phyloP scores from a whole-genome alignment of 2,888 invertebrate genomes.

The Eustalomyia histrio region DNA sequence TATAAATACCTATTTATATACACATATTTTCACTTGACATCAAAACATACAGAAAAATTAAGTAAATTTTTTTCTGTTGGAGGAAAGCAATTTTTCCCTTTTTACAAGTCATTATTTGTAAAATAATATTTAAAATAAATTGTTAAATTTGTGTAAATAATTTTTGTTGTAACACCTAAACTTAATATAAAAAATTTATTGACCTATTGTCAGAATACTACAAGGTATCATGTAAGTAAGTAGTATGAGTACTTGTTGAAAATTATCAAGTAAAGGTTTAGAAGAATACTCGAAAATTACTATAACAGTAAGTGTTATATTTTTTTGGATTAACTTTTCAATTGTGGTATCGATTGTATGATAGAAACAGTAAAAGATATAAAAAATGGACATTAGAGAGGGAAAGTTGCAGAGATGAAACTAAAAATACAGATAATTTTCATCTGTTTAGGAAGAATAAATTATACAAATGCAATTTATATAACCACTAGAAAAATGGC shows the following conservation, averaged over 20 bases:
- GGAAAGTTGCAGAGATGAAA: too few species aligned
- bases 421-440: too few species aligned
- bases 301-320: neutral
- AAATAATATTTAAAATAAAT: conserved; percentile 15
- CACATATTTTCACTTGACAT: conserved; percentile 1
- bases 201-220: conserved; percentile 35
- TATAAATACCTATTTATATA: neutral
- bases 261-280: conserved; percentile 7
- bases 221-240: neutral
- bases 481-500: too few species aligned
- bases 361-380: neutral
- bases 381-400: neutral
- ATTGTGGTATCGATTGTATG: conserved; percentile 13
- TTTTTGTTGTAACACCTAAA: neutral
- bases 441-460: too few species aligned
- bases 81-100: neutral
- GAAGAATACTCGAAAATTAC: neutral
- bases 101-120: conserved; percentile 3
- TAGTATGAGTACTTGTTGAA: neutral
- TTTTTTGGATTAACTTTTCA: conserved; percentile 44
- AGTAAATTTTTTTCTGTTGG: neutral
- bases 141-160: neutral
- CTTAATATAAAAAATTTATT: conserved; percentile 27
- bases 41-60: neutral
- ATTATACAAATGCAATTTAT: too few species aligned